Conservation (phyloP, 2,113 vertebrate genomes). For the Oreochromis niloticus region DNA sequence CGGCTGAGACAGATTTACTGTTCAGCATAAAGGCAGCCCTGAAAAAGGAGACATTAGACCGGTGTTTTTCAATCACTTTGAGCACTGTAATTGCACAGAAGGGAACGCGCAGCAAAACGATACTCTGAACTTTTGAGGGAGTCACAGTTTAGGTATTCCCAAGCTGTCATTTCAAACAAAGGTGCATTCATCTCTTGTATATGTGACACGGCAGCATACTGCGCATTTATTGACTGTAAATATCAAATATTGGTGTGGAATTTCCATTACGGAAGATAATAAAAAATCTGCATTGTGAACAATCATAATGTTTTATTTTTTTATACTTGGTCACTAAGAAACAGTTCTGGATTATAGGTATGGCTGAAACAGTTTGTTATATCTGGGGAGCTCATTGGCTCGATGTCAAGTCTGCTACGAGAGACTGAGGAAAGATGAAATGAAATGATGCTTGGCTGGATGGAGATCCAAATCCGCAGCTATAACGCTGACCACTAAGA, state of each 20-base stretch:
- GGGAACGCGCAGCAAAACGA: constrained; percentile 45
- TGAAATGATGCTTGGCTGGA: constrained; percentile 63
- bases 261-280: not conserved
- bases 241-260: constrained; percentile 27
- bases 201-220: not conserved
- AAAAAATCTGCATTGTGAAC: constrained; percentile 15
- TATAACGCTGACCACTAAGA: constrained; percentile 30
- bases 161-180: constrained; percentile 35
- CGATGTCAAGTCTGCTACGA: constrained; percentile 24
- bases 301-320: constrained; percentile 6
- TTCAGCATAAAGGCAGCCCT: constrained; percentile 38
- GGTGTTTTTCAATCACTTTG: constrained; percentile 55
- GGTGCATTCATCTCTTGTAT: constrained; percentile 25
- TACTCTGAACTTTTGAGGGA: constrained; percentile 46
- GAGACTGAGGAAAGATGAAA: constrained; percentile 59
- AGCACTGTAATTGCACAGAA: constrained; percentile 56
- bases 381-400: constrained; percentile 43
- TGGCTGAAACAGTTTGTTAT: constrained; percentile 6
- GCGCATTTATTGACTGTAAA: constrained; percentile 30
- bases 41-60: constrained; percentile 61
- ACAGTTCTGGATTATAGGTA: constrained; percentile 8
- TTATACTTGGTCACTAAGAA: constrained; percentile 4
- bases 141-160: constrained; percentile 36
- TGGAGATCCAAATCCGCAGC: constrained; percentile 25
- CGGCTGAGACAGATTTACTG: constrained; percentile 66